Evolutionary conservation across 2,888 invertebrate genomes (phyloP), one percentile per base, ranked within the genome.

Genomic region (Hypsopygia costalis): DNA sequence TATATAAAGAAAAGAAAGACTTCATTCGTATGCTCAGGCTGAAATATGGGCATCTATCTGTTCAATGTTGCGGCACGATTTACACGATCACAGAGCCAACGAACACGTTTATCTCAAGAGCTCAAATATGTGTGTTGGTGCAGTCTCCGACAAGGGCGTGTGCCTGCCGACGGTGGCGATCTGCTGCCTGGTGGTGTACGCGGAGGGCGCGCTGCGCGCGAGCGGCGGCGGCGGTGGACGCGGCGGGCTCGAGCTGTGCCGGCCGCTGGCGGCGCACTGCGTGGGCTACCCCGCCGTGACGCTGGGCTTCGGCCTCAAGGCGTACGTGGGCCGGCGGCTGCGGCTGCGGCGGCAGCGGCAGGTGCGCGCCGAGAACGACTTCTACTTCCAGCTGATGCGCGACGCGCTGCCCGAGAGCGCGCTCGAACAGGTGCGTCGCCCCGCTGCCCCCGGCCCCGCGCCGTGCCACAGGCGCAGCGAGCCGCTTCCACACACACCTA

Each of bases 261-360:
- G 97, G 78, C 98, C 98, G 56, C 97, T 98, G 86, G 98, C 98
- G 60, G 98, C 98, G 55, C 98, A 98, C 88, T 98, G 97, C 93
- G 96, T 91, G 81, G 91, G 87, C 43, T 98, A 97, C 91, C 98
- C 98, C 44, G 96, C 96, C 56, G 97, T 98, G 38, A 97, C 98
- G 59, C 91, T 98, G 73, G 98, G 98, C 58, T 97, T 98, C 89
- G 97, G 97, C 65, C 96, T 98, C 69, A 98, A 98, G 91, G 95
- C 96, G 74, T 96, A 96, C 74, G 93, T 98, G 51, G 95, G 96
- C 57, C 96, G 95, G 81, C 92, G 96, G 85, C 94, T 98, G 91
- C 92, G 97, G 72, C 92, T 96, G 92, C 92, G 97, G 55, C 94
- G 95, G 73, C 98, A 98, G 87, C 93, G 94, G 67, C 97, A 97